Conservation (phyloP, 2,797 vertebrate species). For the Pipistrellus nathusii region DNA sequence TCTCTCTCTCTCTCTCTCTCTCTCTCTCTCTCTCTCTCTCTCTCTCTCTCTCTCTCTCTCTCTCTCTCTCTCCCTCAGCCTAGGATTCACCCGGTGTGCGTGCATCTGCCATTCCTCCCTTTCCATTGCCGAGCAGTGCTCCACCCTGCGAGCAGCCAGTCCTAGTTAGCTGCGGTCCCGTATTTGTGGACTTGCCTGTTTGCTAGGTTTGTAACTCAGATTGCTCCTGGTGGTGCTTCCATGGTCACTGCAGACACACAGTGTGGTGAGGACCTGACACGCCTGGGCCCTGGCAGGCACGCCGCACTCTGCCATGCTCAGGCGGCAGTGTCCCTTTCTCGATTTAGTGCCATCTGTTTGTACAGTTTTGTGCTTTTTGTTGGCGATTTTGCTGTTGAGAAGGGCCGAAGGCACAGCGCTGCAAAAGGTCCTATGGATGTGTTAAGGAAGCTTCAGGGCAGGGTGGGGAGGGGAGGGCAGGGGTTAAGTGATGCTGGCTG, state of each 20-base stretch:
- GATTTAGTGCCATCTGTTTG: background rate
- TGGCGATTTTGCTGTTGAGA: background rate
- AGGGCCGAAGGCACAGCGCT: background rate
- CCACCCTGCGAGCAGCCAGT: rapidly evolving
- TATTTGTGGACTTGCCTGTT: background rate
- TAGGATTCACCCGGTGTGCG: rapidly evolving
- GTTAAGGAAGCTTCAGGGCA: background rate
- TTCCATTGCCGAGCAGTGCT: background rate
- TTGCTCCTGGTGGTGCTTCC: rapidly evolving
- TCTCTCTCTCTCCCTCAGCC: too few relatives aligned
- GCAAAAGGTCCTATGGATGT: background rate
- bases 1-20: too few relatives aligned
- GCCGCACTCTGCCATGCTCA: background rate
- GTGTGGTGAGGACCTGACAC: background rate
- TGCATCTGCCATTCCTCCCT: background rate
- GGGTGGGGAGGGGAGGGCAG: background rate
- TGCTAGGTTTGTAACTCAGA: background rate
- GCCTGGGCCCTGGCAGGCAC: background rate
- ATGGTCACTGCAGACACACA: background rate
- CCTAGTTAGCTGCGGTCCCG: background rate
- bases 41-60: too few relatives aligned
- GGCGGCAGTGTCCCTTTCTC: background rate
- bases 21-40: too few relatives aligned
- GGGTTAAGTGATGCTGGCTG: background rate
- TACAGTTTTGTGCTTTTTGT: background rate